These are phyloP conservation scores for Drosophila yooni DNA, from an alignment of 2,888 invertebrate species.

Conservation along the genomic window DNA sequence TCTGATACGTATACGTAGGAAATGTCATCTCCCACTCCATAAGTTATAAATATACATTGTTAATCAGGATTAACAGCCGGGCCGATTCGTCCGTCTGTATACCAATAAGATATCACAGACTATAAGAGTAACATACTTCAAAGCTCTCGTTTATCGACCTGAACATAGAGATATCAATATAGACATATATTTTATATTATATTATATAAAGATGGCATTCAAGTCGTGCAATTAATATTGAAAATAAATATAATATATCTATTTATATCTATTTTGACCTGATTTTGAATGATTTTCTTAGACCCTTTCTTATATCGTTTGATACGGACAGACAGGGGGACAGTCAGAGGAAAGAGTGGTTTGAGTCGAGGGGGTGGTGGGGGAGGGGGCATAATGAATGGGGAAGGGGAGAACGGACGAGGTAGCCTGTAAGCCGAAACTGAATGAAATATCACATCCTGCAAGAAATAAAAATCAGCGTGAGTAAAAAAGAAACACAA, in stretches of 20 bases:
- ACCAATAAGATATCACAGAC: not conserved
- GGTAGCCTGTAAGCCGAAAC: conserved; percentile 54
- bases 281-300: not conserved
- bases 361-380: not conserved
- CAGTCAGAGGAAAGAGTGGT: too few relatives aligned
- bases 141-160: too few relatives aligned
- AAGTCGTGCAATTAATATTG: not conserved
- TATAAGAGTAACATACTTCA: too few relatives aligned
- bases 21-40: too few relatives aligned
- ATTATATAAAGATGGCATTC: not conserved
- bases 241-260: not conserved
- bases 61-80: not conserved
- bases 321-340: not conserved
- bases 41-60: not conserved
- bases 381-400: not conserved
- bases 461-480: conserved; percentile 78
- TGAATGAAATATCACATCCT: conserved; percentile 78
- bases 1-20: not conserved
- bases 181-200: not conserved
- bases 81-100: not conserved
- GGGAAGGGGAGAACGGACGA: conserved; percentile 5
- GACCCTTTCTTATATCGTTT: conserved; percentile 32
- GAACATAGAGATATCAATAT: too few relatives aligned
- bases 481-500: conserved; percentile 66
- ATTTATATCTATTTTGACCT: not conserved